Evolutionary conservation across 2,113 vertebrate species (phyloP).

Genomic region (Cyprinodon brontotheroides): DNA sequence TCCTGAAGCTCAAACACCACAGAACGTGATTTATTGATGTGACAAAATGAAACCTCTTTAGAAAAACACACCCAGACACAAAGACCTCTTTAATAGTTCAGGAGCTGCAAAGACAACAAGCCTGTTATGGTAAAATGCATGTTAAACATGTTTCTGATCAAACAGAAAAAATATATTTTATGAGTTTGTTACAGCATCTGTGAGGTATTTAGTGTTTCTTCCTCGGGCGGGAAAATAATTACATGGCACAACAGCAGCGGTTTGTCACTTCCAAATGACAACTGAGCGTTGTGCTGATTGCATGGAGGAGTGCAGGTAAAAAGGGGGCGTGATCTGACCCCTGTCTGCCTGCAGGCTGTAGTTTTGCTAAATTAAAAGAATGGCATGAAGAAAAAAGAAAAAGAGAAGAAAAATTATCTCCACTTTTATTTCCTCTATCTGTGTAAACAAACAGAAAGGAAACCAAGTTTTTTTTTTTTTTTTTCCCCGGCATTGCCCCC

Average conservation of each 20-base stretch:
- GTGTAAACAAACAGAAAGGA: background rate
- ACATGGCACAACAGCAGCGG: constrained; percentile 58
- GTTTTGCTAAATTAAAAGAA: constrained; percentile 47
- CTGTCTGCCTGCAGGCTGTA: constrained; percentile 56
- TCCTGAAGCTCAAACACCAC: constrained; percentile 60
- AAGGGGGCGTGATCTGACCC: constrained; percentile 61
- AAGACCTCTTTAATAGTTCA: constrained; percentile 52
- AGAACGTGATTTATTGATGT: constrained; percentile 17
- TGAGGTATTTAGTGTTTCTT: constrained; percentile 46
- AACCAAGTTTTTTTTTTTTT: background rate
- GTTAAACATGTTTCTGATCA: constrained; percentile 56
- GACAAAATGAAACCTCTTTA: constrained; percentile 19
- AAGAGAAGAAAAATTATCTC: constrained; percentile 1
- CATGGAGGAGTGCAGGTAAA: constrained; percentile 61
- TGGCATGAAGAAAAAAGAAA: background rate
- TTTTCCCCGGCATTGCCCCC: background rate
- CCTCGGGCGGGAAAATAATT: constrained; percentile 65
- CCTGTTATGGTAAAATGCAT: constrained; percentile 62
- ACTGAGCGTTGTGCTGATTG: constrained; percentile 64
- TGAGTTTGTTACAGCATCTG: background rate
- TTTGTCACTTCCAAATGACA: constrained; percentile 64
- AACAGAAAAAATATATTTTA: constrained; percentile 35
- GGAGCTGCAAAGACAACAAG: constrained; percentile 23
- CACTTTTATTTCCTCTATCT: background rate
- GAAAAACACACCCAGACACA: constrained; percentile 41